Evolutionary conservation across 2,797 vertebrate species (phyloP).

Genomic region (Brachyalestes nurse): DNA sequence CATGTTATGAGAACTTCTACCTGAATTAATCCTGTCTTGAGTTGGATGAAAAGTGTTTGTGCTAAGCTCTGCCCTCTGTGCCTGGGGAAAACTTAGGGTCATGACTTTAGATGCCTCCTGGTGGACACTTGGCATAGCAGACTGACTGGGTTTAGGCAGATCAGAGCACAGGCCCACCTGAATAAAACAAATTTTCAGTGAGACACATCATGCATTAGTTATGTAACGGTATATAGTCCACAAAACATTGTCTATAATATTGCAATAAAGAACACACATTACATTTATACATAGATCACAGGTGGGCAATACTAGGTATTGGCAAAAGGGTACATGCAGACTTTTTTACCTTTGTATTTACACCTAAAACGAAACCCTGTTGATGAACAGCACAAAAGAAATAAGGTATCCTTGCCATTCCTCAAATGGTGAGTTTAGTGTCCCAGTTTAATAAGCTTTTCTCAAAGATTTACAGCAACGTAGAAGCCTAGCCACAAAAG

Average conservation of each 20-base stretch:
- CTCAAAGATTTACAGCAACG: constrained; percentile 35
- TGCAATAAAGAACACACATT: not conserved
- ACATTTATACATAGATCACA: too few relatives aligned
- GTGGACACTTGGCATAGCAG: constrained; percentile 64
- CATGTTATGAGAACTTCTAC: constrained; percentile 53
- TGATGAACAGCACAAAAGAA: not conserved
- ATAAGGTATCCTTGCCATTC: too few relatives aligned
- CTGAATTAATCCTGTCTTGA: constrained; percentile 32
- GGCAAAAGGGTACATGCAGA: not conserved
- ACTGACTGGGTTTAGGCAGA: constrained; percentile 72
- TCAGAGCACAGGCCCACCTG: constrained; percentile 89
- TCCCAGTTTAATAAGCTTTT: not conserved
- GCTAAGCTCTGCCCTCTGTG: constrained; percentile 70
- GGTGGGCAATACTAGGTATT: not conserved
- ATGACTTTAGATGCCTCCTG: constrained; percentile 72
- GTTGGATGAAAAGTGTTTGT: not conserved
- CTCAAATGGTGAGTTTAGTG: not conserved
- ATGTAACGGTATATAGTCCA: not conserved
- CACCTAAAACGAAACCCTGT: not conserved
- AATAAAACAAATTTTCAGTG: not conserved
- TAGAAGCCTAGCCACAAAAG: constrained; percentile 16
- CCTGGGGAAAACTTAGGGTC: constrained; percentile 80
- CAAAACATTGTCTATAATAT: not conserved
- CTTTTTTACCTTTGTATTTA: not conserved
- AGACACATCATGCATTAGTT: constrained; percentile 1